Percentiles rank a stretch among this genome's conserved stretches.
These are phyloP conservation scores for Sweltsa coloradensis DNA, from an alignment of 1,140 invertebrate species.

Conservation along the genomic window DNA sequence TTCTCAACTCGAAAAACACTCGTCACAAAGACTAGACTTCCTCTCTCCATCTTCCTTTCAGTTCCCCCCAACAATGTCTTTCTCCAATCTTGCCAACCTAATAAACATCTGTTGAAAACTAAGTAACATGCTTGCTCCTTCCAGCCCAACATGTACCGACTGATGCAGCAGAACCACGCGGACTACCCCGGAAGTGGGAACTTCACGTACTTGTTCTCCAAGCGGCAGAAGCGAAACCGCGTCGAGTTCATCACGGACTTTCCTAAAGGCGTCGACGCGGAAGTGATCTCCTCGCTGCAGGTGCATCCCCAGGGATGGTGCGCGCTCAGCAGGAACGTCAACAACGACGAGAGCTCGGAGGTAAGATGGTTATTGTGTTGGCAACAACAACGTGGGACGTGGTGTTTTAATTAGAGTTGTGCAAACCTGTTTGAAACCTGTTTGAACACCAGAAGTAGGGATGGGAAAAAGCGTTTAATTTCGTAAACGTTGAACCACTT, in stretches of 20 bases:
- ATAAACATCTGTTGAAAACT: too few relatives aligned
- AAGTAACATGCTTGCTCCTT: slow-evolving; percentile 21
- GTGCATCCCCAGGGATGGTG: slow-evolving; percentile 88
- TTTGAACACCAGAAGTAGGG: too few relatives aligned
- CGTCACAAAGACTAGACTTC: too few relatives aligned
- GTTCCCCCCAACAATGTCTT: too few relatives aligned
- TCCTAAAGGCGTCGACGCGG: slow-evolving; percentile 70
- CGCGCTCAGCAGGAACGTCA: slow-evolving; percentile 75
- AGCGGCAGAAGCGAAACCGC: slow-evolving; percentile 59
- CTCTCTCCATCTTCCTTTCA: too few relatives aligned
- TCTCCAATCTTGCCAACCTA: too few relatives aligned
- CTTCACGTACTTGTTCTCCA: slow-evolving; percentile 70
- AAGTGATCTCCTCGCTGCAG: slow-evolving; percentile 79
- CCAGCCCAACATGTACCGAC: slow-evolving; percentile 74
- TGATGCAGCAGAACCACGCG: slow-evolving; percentile 76
- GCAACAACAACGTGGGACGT: too few relatives aligned
- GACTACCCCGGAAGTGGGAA: slow-evolving; percentile 62
- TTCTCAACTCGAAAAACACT: too few relatives aligned
- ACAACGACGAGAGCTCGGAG: slow-evolving; percentile 71
- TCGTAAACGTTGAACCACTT: too few relatives aligned
- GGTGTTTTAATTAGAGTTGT: too few relatives aligned
- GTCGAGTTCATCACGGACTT: slow-evolving; percentile 86
- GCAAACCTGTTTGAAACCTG: too few relatives aligned
- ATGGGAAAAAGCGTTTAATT: too few relatives aligned
- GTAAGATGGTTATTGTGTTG: slow-evolving; percentile 34